Base-by-base conservation (phyloP, 2,888 invertebrate genomes). In the Ctenicera cuprea region DNA sequence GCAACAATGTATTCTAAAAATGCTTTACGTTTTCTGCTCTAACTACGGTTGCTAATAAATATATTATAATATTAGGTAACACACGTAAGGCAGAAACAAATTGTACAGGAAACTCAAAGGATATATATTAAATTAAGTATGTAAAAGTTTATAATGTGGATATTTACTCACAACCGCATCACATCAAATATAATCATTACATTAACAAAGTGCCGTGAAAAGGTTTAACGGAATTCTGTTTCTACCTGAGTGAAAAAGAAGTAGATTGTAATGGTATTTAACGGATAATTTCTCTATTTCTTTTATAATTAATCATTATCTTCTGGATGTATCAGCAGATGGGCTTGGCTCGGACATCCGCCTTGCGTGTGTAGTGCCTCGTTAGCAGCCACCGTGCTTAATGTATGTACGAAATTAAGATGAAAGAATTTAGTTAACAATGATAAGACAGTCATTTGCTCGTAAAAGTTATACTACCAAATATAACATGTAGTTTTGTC, bases 261-360 rank as follows among this genome's bases (percentile, higher is more conserved):
- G 63, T 71, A 63, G 73, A 75, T 71, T 73, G 75, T 75, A 73
- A 69, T 71, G 73, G 76, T 75, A 77, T 80, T 78, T 79, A 80
- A 76, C 78, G 78, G 79, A 77, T 81, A 78, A 80, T 80, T 81
- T 81, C 80, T 82, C 77, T 81, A 79, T 82, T 81, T 80, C 78
- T 79, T 77, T 80, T 78, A 80, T 81, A 82, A 81, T 82, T 80
- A 82, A 81, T 82, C 81, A 82, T 79, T 81, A 82, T 82, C 81
- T 78, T 70, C 45, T 74, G 76, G 77, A 66, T 78, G 76, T 76
- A 81, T 81, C 81, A 73, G 71, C 71, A 76, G 65, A 78, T 78
- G 80, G 79, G 78, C 77, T 77, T 69, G 79, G 77, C 75, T 63
- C 73, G 62, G 73, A 71, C 78, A 78, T 57, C 76, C 75, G 73